Evolutionary conservation across 2,888 invertebrate species (phyloP), one percentile per base, ranked within the genome.

Genomic region (Eupithecia subfuscata): DNA sequence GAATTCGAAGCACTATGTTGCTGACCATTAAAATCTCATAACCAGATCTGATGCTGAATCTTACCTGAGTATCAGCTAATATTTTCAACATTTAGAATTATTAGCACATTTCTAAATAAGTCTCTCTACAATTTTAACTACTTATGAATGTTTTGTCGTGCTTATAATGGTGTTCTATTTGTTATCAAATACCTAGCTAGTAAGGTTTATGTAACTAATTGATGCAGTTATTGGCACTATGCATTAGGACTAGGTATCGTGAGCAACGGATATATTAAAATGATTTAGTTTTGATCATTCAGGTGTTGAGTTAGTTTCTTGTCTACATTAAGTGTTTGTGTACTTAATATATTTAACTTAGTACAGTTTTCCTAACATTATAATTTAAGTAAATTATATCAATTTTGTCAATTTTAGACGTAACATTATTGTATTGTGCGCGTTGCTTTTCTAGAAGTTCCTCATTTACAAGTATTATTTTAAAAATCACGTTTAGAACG

Each of bases 101-200:
- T 93, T 95, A 95, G 95, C 95, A 95, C 95, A 93, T 95, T 95
- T 95, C 95, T 95, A 94, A 94, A 89, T 94, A 94, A 93, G 95
- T 95, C 95, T 95, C 95, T 95, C 95, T 95, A 95, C 94, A 94
- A 92, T 95, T 95, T 95, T 94, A 95, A 93, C 95, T 95, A 68
- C 68, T 68, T 68, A 95, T 95, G 90, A 93, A 95, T 95, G 95
- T 95, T 95, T 95, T 95, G 94, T 95, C 95, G 95, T 95, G 95
- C 95, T 95, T 95, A 94, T 94, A 93, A 93, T 93, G 95, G 95
- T 95, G 95, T 95, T 95, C 95, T 95, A 94, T 95, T 95, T 95
- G 95, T 95, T 95, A 95, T 94, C 90, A 95, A 95, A 94, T 95
- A 95, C 90, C 90, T 95, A 95, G 95, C 85, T 92, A 88, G 88